Conservation (phyloP, 2,797 vertebrate species). For the Nyctibius grandis region DNA sequence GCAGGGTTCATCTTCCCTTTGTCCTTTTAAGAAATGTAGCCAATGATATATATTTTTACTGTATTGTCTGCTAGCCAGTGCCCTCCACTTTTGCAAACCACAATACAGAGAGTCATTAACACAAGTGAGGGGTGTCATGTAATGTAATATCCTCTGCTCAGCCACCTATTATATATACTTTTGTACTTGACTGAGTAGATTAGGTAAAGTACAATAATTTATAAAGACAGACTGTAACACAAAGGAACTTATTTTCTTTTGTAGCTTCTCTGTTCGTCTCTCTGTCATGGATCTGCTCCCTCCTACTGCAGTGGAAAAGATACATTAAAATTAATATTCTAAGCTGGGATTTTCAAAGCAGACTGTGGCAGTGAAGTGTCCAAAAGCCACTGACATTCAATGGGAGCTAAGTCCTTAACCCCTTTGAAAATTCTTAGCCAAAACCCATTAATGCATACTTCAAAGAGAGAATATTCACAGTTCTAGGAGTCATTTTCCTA, state of each 20-base stretch:
- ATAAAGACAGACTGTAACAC: background rate
- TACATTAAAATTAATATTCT: slow-evolving; percentile 34
- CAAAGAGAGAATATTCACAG: slow-evolving; percentile 37
- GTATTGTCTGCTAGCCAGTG: background rate
- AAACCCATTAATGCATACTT: slow-evolving; percentile 16
- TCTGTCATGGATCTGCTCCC: background rate
- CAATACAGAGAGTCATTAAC: background rate
- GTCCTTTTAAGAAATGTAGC: background rate
- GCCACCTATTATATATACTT: background rate
- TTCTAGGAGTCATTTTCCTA: slow-evolving; percentile 36
- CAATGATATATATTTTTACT: background rate
- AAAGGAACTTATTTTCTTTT: background rate
- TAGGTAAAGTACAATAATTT: background rate
- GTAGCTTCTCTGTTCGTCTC: background rate
- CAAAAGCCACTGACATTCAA: slow-evolving; percentile 21
- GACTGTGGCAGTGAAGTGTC: background rate
- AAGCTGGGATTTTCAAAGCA: slow-evolving; percentile 31
- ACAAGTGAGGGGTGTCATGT: background rate
- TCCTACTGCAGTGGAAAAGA: background rate
- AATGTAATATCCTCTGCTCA: background rate
- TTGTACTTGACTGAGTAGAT: background rate
- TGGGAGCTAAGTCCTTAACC: background rate
- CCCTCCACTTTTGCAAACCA: background rate
- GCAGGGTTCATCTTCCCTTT: background rate
- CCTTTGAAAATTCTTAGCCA: slow-evolving; percentile 37